These are phyloP conservation scores for Guaruba guarouba DNA, from an alignment of 2,113 vertebrate species.

Conservation along the genomic window DNA sequence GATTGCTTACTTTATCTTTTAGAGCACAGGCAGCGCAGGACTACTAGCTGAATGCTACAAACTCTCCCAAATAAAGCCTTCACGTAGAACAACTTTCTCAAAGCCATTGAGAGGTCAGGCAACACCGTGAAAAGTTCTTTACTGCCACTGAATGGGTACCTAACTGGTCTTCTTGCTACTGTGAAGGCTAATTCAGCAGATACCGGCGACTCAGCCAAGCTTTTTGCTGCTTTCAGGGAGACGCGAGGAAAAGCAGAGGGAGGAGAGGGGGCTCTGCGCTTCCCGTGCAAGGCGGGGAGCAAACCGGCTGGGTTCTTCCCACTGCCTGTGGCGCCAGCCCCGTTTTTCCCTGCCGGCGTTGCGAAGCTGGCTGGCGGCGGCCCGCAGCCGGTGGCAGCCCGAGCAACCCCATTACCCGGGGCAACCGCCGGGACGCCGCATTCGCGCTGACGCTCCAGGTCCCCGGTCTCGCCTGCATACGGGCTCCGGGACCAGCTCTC, in stretches of 20 bases:
- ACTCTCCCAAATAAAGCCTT: background rate
- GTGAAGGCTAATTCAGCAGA: background rate
- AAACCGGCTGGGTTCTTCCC: fast-evolving
- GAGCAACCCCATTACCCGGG: background rate
- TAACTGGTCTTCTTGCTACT: background rate
- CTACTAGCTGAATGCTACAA: background rate
- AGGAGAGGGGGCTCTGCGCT: no score
- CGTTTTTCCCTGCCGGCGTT: background rate
- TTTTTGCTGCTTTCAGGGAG: background rate
- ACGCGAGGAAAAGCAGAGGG: background rate
- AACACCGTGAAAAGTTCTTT: background rate
- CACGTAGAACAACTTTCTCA: background rate
- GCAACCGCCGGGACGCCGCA: no score
- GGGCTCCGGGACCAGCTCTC: background rate
- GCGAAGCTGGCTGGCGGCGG: no score
- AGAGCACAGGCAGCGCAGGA: background rate
- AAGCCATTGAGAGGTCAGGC: background rate
- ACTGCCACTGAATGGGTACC: background rate
- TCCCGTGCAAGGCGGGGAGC: background rate
- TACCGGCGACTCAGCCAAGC: background rate
- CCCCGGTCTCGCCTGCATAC: background rate
- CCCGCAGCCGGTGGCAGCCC: background rate
- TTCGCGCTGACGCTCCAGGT: background rate
- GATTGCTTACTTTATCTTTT: background rate
- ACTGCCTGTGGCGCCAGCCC: fast-evolving